A percentile compares a stretch with the other conserved stretches of the same genome.
Conservation (phyloP, 2,888 invertebrate genomes). For the Lasioglossum zephyrum region DNA sequence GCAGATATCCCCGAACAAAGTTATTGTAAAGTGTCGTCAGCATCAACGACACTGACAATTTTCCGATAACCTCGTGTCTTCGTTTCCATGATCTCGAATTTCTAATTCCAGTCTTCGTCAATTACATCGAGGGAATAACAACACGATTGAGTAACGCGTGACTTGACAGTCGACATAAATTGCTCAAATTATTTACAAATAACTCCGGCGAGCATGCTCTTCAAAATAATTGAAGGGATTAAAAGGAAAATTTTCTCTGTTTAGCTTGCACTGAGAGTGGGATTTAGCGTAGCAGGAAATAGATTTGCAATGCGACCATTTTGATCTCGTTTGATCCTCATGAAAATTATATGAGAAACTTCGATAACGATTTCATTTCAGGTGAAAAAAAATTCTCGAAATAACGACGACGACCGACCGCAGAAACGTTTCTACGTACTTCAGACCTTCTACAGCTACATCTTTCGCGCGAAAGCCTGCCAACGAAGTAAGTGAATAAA, state of each 20-base stretch:
- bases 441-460: not conserved
- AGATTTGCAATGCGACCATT: constrained; percentile 32
- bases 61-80: no score
- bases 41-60: no score
- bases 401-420: not conserved
- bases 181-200: not conserved
- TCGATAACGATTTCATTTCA: not conserved
- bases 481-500: constrained; percentile 19
- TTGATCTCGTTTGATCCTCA: constrained; percentile 23
- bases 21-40: no score
- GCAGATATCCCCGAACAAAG: no score
- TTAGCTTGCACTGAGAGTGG: not conserved
- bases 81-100: not conserved
- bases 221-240: not conserved
- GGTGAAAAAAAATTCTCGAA: not conserved
- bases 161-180: not conserved
- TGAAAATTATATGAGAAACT: not conserved
- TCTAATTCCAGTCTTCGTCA: not conserved
- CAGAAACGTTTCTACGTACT: not conserved
- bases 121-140: not conserved
- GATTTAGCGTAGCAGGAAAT: constrained; percentile 20
- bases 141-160: not conserved
- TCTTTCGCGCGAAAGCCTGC: not conserved
- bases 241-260: not conserved
- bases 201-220: not conserved